These are phyloP conservation scores for Gonioctena quinquepunctata DNA, from an alignment of 1,140 invertebrate genomes.

Conservation along the genomic window DNA sequence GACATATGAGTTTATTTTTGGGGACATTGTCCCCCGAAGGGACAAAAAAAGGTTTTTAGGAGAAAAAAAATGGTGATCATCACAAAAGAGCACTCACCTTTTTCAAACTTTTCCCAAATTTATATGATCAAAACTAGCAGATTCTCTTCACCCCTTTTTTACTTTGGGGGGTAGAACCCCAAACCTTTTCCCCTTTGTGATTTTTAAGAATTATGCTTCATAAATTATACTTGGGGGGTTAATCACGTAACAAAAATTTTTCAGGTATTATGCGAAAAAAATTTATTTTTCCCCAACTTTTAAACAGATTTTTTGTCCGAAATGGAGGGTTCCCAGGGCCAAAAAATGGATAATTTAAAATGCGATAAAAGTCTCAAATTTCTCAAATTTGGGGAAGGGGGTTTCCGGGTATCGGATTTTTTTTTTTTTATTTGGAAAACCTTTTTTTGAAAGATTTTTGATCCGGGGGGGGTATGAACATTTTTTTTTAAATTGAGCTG, in stretches of 20 bases:
- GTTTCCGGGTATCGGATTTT: not conserved
- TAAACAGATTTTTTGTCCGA: not conserved
- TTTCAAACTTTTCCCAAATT: too few species aligned
- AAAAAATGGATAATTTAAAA: not conserved
- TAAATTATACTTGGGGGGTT: not conserved
- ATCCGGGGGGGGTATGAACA: not conserved
- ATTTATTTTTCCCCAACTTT: not conserved
- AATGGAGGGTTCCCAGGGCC: not conserved
- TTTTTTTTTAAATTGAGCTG: constrained; percentile 11
- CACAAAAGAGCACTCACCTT: too few species aligned
- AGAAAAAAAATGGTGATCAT: too few species aligned
- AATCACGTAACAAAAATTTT: not conserved
- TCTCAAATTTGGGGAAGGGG: not conserved
- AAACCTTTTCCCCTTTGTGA: not conserved
- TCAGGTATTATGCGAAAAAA: not conserved
- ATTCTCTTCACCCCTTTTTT: too few species aligned
- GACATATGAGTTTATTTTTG: too few species aligned
- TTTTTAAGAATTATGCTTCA: not conserved
- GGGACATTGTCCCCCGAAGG: too few species aligned
- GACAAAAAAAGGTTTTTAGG: too few species aligned
- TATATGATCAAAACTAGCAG: too few species aligned
- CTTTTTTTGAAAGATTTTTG: not conserved
- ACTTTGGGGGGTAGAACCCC: too few species aligned
- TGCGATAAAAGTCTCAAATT: not conserved
- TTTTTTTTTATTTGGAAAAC: not conserved